Base-by-base conservation (phyloP, 2,113 vertebrate genomes). In the Apus apus region DNA sequence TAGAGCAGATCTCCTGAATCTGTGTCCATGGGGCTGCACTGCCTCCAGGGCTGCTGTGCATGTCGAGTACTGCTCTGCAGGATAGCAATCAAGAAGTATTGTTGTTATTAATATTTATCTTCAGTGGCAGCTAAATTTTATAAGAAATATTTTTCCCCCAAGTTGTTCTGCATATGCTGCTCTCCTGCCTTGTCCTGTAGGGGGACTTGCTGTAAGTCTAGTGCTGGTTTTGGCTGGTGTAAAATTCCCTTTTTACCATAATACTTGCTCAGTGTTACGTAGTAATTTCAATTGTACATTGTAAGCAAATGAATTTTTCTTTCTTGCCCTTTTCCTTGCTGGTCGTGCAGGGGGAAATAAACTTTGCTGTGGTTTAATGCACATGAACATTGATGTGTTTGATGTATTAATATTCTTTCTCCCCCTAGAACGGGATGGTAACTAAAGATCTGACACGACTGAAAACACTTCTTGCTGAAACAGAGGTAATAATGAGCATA, bases 391-490 rank as follows among this genome's bases (percentile, higher is more conserved):
- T 72, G 89, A 17, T 68, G 15, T 50, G 53, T 64, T 88, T 53
- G 85, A 66, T 90, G 5, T 75, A 48, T 76, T 67, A 16, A 75
- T 74, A 2, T 89, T 96, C 77, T 96, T 90, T 61, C 74, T 58
- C 30, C 61, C 95, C 70, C 71, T 95, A 99, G 99, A 99, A 99
- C 96, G 99, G 99, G 75, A 99, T 99, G 97, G 98, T 99, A 96
- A 98, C 99, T 94, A 99, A 99, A 98, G 99, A 99, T 98, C 98
- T 99, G 97, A 99, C 98, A 89, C 98, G 99, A 97, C 97, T 99
- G 95, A 99, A 99, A 98, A 98, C 98, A 95, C 98, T 99, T 95
- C 98, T 99, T 92, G 98, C 98, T 96, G 99, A 99, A 98, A 99
- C 99, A 68, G 99, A 99, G 98, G 99, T 99, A 98, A 98, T 97